Base-by-base conservation (phyloP, 2,797 vertebrate species). In the Semotilus atromaculatus region DNA sequence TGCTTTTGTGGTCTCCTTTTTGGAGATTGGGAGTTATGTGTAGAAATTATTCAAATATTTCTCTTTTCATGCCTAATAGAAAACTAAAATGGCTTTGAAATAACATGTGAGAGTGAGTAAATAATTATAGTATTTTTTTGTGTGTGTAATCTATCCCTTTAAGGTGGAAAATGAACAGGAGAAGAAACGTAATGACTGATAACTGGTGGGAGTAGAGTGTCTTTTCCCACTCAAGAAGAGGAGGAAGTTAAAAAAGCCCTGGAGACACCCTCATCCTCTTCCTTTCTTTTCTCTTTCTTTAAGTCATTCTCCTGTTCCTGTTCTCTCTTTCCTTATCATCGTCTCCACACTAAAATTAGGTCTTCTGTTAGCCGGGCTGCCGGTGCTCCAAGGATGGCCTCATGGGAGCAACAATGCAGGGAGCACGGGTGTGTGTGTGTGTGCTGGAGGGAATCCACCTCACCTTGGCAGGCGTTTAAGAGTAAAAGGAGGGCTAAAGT, bases 321-420 rank as follows among this genome's bases (percentile, higher is more conserved):
- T 82, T 53, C 82, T 67, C 48, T 82, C 29, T 45, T 43, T 51
- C 23, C 70, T 80, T 89, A 78, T 77, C 86, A 68, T 78, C 60
- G 62, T 83, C 67, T 82, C 67, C 83, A 86, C 83, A 86, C 87
- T 87, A 75, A 90, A 90, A 90, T 88, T 87, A 90, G 86, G 89
- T 89, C 88, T 87, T 85, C 74, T 83, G 62, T 84, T 70, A 86
- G 85, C 82, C 80, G 72, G 55, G 82, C 85, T 88, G 85, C 36
- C 66, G 53, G 80, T 85, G 83, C 80, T 86, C 85, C 80, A 66
- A 77, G 82, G 80, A 82, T 81, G 77, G 80, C 70, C 88, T 85
- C 84, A 13, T 78, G 87, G 86, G 89, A 90, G 76, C 67, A 64
- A 68, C 72, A 72, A 67, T 70, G 81, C 55, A 77, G 83, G 34